Percentiles rank a stretch among this genome's conserved stretches.
phyloP scores from a whole-genome alignment of 1,140 invertebrate genomes.

The Cyclina sinensis region DNA sequence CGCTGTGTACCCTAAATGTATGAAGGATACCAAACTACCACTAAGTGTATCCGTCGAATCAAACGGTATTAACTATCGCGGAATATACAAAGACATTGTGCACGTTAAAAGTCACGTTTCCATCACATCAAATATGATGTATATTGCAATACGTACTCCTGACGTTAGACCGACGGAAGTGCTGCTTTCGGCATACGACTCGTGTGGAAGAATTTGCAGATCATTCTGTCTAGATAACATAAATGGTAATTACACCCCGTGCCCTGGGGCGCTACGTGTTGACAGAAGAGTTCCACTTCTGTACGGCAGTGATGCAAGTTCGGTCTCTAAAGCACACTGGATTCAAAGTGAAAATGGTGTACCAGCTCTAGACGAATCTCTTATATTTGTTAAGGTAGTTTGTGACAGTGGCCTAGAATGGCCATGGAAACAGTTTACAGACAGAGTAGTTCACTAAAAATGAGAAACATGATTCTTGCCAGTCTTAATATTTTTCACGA shows the following conservation, averaged over 20 bases:
- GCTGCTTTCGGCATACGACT: constrained; percentile 78
- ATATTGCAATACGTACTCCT: constrained; percentile 77
- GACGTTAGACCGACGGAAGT: constrained; percentile 65
- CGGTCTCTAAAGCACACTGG: constrained; percentile 16
- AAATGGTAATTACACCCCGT: constrained; percentile 65
- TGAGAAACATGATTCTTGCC: too few species aligned
- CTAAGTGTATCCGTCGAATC: constrained; percentile 61
- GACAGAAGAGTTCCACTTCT: constrained; percentile 42
- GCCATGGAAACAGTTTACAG: constrained; percentile 36
- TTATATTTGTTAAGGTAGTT: constrained; percentile 52
- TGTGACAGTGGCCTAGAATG: constrained; percentile 43
- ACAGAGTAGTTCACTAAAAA: too few species aligned
- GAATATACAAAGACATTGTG: constrained; percentile 79
- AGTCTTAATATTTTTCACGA: too few species aligned
- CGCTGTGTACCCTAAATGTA: constrained; percentile 68
- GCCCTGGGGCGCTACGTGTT: constrained; percentile 74
- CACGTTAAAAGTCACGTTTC: constrained; percentile 70
- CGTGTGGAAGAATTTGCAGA: constrained; percentile 80
- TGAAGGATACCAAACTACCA: constrained; percentile 67
- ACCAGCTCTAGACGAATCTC: not conserved
- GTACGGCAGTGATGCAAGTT: not conserved
- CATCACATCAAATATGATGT: constrained; percentile 75
- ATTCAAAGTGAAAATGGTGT: not conserved
- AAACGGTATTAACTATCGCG: constrained; percentile 78
- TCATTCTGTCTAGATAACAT: constrained; percentile 71